Evolutionary conservation across 2,797 vertebrate species (phyloP), one percentile per base, ranked within the genome.

Genomic region (Cirrhinus molitorella): DNA sequence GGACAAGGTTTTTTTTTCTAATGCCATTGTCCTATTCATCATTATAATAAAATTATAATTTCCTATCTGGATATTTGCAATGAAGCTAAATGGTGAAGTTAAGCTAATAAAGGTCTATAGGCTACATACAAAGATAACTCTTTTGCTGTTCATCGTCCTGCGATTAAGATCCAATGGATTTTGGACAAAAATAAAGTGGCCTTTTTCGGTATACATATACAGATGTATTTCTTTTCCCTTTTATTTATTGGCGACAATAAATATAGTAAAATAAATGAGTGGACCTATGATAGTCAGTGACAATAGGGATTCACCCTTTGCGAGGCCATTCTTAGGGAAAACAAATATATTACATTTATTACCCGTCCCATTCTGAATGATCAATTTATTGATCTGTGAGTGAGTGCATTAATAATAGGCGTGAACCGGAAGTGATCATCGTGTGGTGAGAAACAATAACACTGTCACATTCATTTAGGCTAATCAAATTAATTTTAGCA

Each of bases 1-100:
- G 91, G 92, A 93, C 91, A 92, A 90, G 88, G 91, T 90, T 93
- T 92, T 88, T 92, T 91, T 55, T 92, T 91, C 87, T 86, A 91
- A 90, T 93, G 92, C 88, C 93, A 92, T 31, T 25, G 90, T 89
- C 89, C 23, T 68, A 12, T 91, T 90, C 89, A 90, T 78, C 89
- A 90, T 90, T 90, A 90, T 80, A 89, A 91, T 91, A 89, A 89
- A 90, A 88, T 79, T 88, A 31, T 23, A n/a, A 43, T 66, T 61
- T 47, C 23, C 12, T 47, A 49, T 72, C 16, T 21, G 25, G 45
- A 63, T 12, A 47, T 61, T 61, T 61, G 19, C 23, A 17, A 19
- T 21, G 12, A 47, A 16, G 53, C 13, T 34, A 7, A 68, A 79
- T 23, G 47, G 25, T 40, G 14, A 68, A 21, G 31, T 40, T 55